Percentiles rank a stretch among this genome's conserved stretches.
phyloP scores from a whole-genome alignment of 2,888 invertebrate genomes.

The Anticlea derivata region DNA sequence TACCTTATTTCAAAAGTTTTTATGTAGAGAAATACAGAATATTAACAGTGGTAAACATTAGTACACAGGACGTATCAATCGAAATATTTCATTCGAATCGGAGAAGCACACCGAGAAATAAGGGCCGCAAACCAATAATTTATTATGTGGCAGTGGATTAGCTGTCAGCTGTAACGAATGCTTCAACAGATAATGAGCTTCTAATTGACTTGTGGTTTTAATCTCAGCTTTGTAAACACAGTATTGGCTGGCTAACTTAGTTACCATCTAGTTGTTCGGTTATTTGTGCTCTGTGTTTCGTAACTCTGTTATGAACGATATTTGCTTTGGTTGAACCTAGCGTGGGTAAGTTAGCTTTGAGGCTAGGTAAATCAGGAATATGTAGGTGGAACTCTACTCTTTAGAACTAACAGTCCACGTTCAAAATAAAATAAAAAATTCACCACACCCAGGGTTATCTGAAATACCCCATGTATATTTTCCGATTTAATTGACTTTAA shows the following conservation, averaged over 20 bases:
- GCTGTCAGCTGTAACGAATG: slow-evolving; percentile 1
- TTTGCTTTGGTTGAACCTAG: slow-evolving; percentile 4
- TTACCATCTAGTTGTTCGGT: slow-evolving; percentile 9
- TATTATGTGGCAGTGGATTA: not conserved
- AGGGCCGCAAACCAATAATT: not conserved
- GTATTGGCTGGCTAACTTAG: slow-evolving; percentile 8
- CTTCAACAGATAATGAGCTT: slow-evolving; percentile 24
- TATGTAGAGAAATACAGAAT: no score
- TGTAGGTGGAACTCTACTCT: no score
- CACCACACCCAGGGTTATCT: no score
- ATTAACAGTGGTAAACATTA: no score
- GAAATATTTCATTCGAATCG: no score
- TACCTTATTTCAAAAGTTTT: no score
- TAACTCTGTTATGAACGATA: slow-evolving; percentile 4
- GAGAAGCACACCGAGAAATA: no score
- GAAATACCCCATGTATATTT: no score
- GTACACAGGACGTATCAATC: no score
- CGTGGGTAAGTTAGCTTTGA: slow-evolving; percentile 1
- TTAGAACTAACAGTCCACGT: no score
- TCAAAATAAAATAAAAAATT: no score
- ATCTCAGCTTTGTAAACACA: slow-evolving; percentile 23
- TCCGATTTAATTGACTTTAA: no score
- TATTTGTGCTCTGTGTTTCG: slow-evolving; percentile 1
- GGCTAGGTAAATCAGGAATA: not conserved
- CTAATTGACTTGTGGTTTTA: slow-evolving; percentile 36